These are phyloP conservation scores for Cylas formicarius DNA, from an alignment of 1,140 invertebrate species.

Conservation along the genomic window DNA sequence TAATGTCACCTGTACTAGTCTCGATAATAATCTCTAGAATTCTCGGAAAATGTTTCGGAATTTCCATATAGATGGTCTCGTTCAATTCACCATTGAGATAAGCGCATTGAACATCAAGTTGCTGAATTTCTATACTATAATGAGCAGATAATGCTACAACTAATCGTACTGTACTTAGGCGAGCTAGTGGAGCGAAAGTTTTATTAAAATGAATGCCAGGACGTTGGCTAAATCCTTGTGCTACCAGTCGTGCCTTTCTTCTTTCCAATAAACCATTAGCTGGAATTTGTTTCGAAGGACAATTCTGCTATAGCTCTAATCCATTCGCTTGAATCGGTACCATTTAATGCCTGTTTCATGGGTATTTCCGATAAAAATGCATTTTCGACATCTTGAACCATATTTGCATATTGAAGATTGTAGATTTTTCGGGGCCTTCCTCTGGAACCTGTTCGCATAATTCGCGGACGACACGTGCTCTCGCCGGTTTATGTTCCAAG, in stretches of 20 bases:
- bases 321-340: conserved; percentile 35
- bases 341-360: too few relatives aligned
- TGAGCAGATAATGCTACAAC: conserved; percentile 23
- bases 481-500: background rate
- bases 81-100: conserved; percentile 23
- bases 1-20: too few relatives aligned
- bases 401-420: too few relatives aligned
- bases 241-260: conserved; percentile 42
- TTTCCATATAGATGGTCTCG: too few relatives aligned
- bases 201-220: conserved; percentile 38
- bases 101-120: conserved; percentile 28
- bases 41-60: too few relatives aligned
- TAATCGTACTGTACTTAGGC: conserved; percentile 17
- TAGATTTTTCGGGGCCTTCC: too few relatives aligned
- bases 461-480: background rate
- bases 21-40: conserved; percentile 15
- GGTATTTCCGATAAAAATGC: too few relatives aligned
- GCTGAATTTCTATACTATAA: conserved; percentile 22
- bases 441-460: too few relatives aligned
- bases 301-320: conserved; percentile 36
- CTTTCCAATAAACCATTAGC: conserved; percentile 27
- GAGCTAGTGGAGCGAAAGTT: conserved; percentile 37
- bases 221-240: conserved; percentile 34
- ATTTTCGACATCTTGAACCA: too few relatives aligned
- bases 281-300: conserved; percentile 34